Evolutionary conservation across 2,797 vertebrate species (phyloP).

Genomic region (Girardinus metallicus): DNA sequence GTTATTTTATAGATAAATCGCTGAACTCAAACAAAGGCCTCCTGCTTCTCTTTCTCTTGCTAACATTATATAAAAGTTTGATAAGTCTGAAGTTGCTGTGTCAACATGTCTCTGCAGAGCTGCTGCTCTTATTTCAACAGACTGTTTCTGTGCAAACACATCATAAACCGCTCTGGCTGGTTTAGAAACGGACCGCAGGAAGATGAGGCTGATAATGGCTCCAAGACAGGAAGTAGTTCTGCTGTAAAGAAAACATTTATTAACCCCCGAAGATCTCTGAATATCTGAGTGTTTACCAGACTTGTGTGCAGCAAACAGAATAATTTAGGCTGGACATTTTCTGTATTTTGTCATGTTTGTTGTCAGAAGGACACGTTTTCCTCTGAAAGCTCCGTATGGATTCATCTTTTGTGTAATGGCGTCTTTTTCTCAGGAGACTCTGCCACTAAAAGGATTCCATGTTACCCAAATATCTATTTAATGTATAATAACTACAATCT

Average conservation of each 20-base stretch:
- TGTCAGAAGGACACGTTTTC: background rate
- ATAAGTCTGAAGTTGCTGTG: conserved; percentile 57
- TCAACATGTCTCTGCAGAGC: conserved; percentile 40
- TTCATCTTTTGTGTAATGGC: background rate
- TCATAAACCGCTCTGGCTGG: conserved; percentile 19
- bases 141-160: conserved; percentile 11
- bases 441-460: background rate
- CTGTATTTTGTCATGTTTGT: background rate
- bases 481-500: background rate
- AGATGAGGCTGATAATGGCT: conserved; percentile 17
- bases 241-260: conserved; percentile 43
- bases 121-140: conserved; percentile 35
- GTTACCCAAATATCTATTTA: background rate
- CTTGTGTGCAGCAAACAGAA: background rate
- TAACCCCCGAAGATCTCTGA: conserved; percentile 21
- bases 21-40: conserved; percentile 22
- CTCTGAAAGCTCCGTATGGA: background rate
- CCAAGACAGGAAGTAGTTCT: conserved; percentile 59
- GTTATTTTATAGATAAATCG: conserved; percentile 40
- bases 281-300: background rate
- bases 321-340: background rate
- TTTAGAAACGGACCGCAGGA: conserved; percentile 28
- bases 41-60: conserved; percentile 16
- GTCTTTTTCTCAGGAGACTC: no score
- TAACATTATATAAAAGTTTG: conserved; percentile 38